Evolutionary conservation across 1,140 invertebrate species (phyloP).

Genomic region (Pseudachorutes palmiensis): DNA sequence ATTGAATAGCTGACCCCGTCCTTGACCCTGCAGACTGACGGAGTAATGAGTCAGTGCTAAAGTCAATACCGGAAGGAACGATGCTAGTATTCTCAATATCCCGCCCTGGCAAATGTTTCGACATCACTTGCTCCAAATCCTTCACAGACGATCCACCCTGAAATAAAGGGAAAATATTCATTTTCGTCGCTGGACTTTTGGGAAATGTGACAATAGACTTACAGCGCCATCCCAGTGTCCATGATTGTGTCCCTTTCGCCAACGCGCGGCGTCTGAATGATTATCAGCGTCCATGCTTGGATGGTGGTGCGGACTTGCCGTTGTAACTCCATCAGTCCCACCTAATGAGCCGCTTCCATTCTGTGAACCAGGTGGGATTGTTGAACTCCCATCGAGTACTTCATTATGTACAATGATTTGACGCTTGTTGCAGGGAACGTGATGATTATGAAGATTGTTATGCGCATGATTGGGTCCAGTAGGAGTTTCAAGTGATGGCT

Average conservation of each 20-base stretch:
- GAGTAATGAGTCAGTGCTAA: constrained; percentile 72
- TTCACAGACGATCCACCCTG: constrained; percentile 59
- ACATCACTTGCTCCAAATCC: constrained; percentile 91
- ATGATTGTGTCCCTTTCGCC: constrained; percentile 33
- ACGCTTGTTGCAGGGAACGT: constrained; percentile 32
- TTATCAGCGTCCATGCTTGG: constrained; percentile 33
- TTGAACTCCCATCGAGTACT: constrained; percentile 23
- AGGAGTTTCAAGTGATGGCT: constrained; percentile 18
- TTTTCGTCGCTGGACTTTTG: not conserved
- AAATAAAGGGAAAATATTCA: constrained; percentile 16
- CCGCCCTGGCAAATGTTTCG: constrained; percentile 71
- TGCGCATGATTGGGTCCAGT: constrained; percentile 6
- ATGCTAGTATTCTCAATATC: constrained; percentile 52
- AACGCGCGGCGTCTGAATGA: constrained; percentile 29
- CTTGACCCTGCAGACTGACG: constrained; percentile 45
- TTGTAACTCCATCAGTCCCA: constrained; percentile 18
- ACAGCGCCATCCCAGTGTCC: constrained; percentile 31
- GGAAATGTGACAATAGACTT: constrained; percentile 8
- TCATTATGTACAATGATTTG: constrained; percentile 38
- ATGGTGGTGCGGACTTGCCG: constrained; percentile 17
- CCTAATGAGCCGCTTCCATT: constrained; percentile 7
- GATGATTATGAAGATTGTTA: constrained; percentile 13
- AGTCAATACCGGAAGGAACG: constrained; percentile 49
- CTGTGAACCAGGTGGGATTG: constrained; percentile 15
- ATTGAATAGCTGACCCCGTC: constrained; percentile 58